Evolutionary conservation across 1,140 invertebrate genomes (phyloP).

Genomic region (Leptinotarsa defecta): DNA sequence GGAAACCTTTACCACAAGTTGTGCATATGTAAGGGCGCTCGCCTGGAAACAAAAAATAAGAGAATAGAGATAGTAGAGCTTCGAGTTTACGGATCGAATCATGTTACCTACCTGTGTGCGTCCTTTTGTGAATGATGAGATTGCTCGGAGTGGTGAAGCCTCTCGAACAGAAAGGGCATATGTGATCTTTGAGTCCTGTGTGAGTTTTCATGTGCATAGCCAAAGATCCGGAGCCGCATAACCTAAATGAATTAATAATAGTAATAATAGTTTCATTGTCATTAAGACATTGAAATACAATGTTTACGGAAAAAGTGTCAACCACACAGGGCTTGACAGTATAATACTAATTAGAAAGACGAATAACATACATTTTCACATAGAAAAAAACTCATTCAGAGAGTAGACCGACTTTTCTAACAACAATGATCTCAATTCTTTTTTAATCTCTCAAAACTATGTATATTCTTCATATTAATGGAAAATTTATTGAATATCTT

Average conservation of each 20-base stretch:
- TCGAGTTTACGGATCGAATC: neutral
- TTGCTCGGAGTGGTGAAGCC: slow-evolving; percentile 59
- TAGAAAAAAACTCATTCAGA: too few species aligned
- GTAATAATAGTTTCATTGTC: too few species aligned
- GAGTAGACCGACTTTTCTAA: too few species aligned
- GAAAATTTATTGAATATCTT: too few species aligned
- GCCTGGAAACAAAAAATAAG: slow-evolving; percentile 45
- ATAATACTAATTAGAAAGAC: too few species aligned
- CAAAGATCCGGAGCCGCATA: slow-evolving; percentile 51
- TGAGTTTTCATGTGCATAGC: slow-evolving; percentile 70
- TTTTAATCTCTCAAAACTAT: too few species aligned
- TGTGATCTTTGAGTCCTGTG: slow-evolving; percentile 72
- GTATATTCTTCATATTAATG: too few species aligned
- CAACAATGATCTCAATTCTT: too few species aligned
- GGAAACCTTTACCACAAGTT: slow-evolving; percentile 59
- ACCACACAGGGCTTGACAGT: too few species aligned
- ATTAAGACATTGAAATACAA: too few species aligned
- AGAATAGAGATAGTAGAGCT: neutral
- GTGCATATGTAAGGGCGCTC: slow-evolving; percentile 58
- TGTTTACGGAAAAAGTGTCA: too few species aligned
- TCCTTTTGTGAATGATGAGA: slow-evolving; percentile 59
- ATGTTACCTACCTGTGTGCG: slow-evolving; percentile 56
- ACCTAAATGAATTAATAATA: slow-evolving; percentile 31
- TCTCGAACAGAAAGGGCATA: slow-evolving; percentile 72
- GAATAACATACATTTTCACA: too few species aligned